Evolutionary conservation across 2,888 invertebrate species (phyloP).

Genomic region (Chaitophorus viminalis): DNA sequence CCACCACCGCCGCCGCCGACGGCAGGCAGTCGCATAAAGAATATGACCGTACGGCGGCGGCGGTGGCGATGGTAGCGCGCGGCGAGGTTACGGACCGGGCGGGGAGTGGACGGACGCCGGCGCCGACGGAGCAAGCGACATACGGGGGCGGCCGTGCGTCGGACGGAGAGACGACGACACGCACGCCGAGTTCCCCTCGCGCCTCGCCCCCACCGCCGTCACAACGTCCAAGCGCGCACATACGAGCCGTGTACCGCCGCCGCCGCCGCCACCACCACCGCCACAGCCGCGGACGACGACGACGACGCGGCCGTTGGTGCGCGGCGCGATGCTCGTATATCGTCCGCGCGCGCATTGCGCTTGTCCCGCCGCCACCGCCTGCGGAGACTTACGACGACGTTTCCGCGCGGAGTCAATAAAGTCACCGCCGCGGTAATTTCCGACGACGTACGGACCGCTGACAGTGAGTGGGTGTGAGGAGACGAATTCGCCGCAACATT

Average conservation of each 20-base stretch:
- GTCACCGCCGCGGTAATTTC: not conserved
- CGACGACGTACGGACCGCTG: not conserved
- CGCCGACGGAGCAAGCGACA: slow-evolving; percentile 52
- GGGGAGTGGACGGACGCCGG: slow-evolving; percentile 15
- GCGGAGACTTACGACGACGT: slow-evolving; percentile 60
- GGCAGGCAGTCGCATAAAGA: slow-evolving; percentile 57
- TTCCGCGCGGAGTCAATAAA: slow-evolving; percentile 43
- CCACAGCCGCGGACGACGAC: not conserved
- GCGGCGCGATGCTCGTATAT: slow-evolving; percentile 58
- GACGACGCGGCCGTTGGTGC: not conserved
- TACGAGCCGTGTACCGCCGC: not conserved
- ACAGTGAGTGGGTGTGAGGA: not conserved
- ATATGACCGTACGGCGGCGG: slow-evolving; percentile 22
- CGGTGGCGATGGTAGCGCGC: not conserved
- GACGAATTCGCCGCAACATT: no score
- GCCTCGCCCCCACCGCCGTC: not conserved
- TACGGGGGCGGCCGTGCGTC: slow-evolving; percentile 30
- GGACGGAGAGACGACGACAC: slow-evolving; percentile 48
- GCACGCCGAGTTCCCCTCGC: slow-evolving; percentile 1
- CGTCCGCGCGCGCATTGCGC: slow-evolving; percentile 55
- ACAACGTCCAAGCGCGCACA: not conserved
- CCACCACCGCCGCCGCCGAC: slow-evolving; percentile 19
- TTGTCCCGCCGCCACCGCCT: slow-evolving; percentile 37
- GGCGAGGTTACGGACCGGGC: not conserved
- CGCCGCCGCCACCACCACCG: not conserved